Percentiles rank a stretch among this genome's conserved stretches.
These are phyloP conservation scores for Musca vetustissima DNA, from an alignment of 1,140 invertebrate species.

Conservation along the genomic window DNA sequence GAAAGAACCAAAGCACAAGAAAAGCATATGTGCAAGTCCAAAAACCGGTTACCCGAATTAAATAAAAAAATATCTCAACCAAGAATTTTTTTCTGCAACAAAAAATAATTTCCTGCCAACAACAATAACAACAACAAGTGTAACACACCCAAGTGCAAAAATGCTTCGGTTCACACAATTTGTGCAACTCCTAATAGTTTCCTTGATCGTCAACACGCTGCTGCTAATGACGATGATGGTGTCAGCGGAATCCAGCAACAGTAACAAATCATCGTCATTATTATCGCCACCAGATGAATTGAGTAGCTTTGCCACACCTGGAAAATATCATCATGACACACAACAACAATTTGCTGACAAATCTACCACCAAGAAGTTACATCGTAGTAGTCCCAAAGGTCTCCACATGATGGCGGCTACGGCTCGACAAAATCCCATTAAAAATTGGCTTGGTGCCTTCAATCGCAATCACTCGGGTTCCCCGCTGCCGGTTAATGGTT, in stretches of 20 bases:
- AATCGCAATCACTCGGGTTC: constrained; percentile 50
- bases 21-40: too few species aligned
- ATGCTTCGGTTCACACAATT: too few species aligned
- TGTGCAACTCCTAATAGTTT: too few species aligned
- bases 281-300: not conserved
- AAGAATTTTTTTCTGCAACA: too few species aligned
- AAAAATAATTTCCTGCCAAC: not conserved
- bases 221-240: too few species aligned
- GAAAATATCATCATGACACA: constrained; percentile 10
- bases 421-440: constrained; percentile 48
- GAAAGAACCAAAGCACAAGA: too few species aligned
- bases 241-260: constrained; percentile 33
- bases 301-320: not conserved
- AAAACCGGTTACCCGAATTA: too few species aligned
- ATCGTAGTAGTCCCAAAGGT: too few species aligned
- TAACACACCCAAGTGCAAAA: too few species aligned
- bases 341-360: constrained; percentile 7
- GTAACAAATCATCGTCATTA: constrained; percentile 18
- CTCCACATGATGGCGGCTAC: not conserved
- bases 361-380: too few species aligned
- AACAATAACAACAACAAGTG: constrained; percentile 8
- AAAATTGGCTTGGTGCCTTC: constrained; percentile 53
- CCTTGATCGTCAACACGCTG: too few species aligned
- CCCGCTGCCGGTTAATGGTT: not conserved
- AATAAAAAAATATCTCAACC: too few species aligned